These are phyloP conservation scores for Babylonia areolata DNA, from an alignment of 1,140 invertebrate genomes.

Conservation along the genomic window DNA sequence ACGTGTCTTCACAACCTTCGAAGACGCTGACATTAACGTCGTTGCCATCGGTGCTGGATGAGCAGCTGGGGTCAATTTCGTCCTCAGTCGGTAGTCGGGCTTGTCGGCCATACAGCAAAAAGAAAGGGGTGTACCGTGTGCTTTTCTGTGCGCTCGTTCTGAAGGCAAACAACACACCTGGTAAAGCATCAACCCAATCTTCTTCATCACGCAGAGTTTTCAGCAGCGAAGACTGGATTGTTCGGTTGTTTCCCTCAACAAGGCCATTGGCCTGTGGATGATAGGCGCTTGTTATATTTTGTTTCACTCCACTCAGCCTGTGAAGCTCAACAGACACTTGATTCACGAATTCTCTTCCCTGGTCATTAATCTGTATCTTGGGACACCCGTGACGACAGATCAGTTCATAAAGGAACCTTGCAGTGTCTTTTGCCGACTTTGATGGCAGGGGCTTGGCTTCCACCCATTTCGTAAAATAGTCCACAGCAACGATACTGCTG, in stretches of 20 bases:
- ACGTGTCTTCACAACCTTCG: background rate
- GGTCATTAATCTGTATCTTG: background rate
- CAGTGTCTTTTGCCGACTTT: background rate
- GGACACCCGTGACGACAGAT: constrained; percentile 17
- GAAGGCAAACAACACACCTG: constrained; percentile 29
- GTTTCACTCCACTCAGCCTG: background rate
- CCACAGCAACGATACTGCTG: constrained; percentile 17
- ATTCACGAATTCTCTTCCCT: constrained; percentile 21
- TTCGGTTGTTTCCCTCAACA: background rate
- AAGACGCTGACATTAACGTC: constrained; percentile 20
- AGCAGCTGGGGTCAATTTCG: constrained; percentile 19
- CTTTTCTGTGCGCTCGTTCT: constrained; percentile 15
- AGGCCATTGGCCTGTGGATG: constrained; percentile 26
- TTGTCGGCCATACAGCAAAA: constrained; percentile 22
- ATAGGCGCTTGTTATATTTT: constrained; percentile 6
- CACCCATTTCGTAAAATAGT: constrained; percentile 8
- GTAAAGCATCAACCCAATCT: constrained; percentile 6
- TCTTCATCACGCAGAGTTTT: constrained; percentile 13
- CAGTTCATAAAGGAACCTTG: constrained; percentile 13
- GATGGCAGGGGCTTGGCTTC: constrained; percentile 15
- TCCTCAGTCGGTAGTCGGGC: constrained; percentile 25
- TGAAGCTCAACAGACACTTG: constrained; percentile 12
- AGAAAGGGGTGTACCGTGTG: constrained; percentile 15
- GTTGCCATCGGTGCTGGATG: constrained; percentile 9
- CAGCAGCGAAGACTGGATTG: background rate